A percentile compares a stretch with the other conserved stretches of the same genome.
Evolutionary conservation across 2,113 vertebrate genomes (phyloP).

Genomic region (Varanus komodoensis): DNA sequence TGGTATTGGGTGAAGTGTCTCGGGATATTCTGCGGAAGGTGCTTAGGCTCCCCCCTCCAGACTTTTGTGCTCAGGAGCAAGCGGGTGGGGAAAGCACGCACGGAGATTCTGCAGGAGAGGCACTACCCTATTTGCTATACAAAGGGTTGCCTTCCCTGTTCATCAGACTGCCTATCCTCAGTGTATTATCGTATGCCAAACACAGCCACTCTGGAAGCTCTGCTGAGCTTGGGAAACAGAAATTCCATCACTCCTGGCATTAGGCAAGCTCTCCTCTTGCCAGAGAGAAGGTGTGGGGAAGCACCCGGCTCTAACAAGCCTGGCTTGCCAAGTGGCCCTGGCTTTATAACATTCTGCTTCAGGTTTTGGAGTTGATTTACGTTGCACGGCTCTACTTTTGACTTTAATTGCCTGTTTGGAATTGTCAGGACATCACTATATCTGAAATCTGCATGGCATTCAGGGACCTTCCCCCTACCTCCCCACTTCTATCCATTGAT

Average conservation of each 20-base stretch:
- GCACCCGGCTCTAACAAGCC: constrained; percentile 41
- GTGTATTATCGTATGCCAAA: neutral
- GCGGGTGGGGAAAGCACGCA: too few relatives aligned
- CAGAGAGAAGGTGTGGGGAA: constrained; percentile 10
- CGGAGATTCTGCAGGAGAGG: too few relatives aligned
- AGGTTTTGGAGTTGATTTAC: constrained; percentile 71
- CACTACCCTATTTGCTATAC: neutral
- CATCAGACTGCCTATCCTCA: neutral
- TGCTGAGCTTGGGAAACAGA: neutral
- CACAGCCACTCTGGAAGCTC: neutral
- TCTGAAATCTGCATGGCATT: constrained; percentile 77
- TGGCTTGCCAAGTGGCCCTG: constrained; percentile 33
- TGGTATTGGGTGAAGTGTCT: neutral
- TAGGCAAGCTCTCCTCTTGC: constrained; percentile 35
- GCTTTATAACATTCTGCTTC: constrained; percentile 59
- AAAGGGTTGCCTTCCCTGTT: neutral
- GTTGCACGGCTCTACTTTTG: constrained; percentile 61
- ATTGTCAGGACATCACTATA: constrained; percentile 73
- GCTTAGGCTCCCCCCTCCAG: too few relatives aligned
- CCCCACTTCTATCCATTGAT: constrained; percentile 72
- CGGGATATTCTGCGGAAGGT: neutral
- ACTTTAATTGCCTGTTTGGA: constrained; percentile 76
- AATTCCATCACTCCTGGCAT: neutral
- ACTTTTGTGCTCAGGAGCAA: too few relatives aligned
- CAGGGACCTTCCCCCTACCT: constrained; percentile 57